Evolutionary conservation across 1,140 invertebrate species (phyloP), one percentile per base, ranked within the genome.

Genomic region (Lordiphosa stackelbergi): DNA sequence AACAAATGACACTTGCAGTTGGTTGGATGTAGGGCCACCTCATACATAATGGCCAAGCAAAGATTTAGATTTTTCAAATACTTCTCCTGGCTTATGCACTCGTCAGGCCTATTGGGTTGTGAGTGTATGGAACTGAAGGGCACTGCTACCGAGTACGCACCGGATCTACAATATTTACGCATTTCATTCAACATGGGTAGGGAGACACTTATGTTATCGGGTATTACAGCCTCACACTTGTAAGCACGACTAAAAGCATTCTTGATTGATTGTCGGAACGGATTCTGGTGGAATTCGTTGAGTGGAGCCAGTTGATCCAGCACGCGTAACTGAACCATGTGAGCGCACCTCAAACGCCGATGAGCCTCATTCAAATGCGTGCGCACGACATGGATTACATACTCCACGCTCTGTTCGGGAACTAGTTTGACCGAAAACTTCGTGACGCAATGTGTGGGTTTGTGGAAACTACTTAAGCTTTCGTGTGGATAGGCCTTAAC

Each of bases 381-480:
- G 0, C 8, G 13, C 1, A 72, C 12, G 2, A 55, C 1, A 28
- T 34, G 52, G 0, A 1, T n/a, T 0, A 45, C 19, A 24, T 60
- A 56, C 0, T 40, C 34, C 2, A 69, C 2, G 16, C 34, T 48
- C 43, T 72, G 69, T 16, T 55, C 28, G n/a, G 42, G 37, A 16
- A 72, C 55, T 2, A 72, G 37, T 43, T 60, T 69, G 0, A 72
- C 51, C 2, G 69, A 65, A 16, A 72, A 72, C 8, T 2, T 35
- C 10, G 42, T 11, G 16, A 36, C 16, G 2, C 12, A n/a, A 8
- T 6, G 16, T 1, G 1, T 1, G 7, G 66, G 69, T 0, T 0
- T 16, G 5, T 24, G n/a, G 1, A 65, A 10, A 12, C 42, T 53
- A 0, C 61, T 38, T 4, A 5, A 1, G 13, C 52, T 54, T 0